Evolutionary conservation across 2,888 invertebrate species (phyloP), one percentile per base, ranked within the genome.

Genomic region (Eupithecia dodoneata): DNA sequence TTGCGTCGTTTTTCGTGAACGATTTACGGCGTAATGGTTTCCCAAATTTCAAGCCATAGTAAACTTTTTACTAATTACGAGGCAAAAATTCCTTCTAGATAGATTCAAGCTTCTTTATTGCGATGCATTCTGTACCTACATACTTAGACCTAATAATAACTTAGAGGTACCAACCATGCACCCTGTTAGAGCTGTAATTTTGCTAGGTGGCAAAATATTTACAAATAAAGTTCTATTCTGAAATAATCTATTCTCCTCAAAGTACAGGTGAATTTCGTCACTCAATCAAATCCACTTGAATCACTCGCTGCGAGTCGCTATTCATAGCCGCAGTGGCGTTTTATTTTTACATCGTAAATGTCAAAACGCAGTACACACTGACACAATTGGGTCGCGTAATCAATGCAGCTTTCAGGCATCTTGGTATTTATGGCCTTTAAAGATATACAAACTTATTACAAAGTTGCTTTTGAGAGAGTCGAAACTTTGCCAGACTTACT

Each of bases 321-420:
- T 75, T 76, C 80, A 82, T 82, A 82, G 77, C 55, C 66, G 72
- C 76, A 74, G 66, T 73, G 59, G 71, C 73, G 72, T 74, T 78
- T 80, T 82, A 82, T 81, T 81, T 81, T 80, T 81, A 80, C 78
- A 81, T 78, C 76, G 82, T 81, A 82, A 82, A 82, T 82, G 82
- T 82, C 82, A 82, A 81, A 77, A 80, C 81, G 77, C 55, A 73
- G 71, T 71, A 41, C 42, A 10, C 75, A 47, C 55, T 69, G 75
- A 76, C 79, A 82, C 77, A 81, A 81, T 76, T 81, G 76, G 82
- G 82, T 80, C 81, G 75, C 42, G 81, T 71, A 76, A 77, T 79
- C 78, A 76, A 79, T 75, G 74, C 73, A 74, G 71, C 59, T 65
- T 49, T 30, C 30, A 71, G 71, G 72, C 72, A 49, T 75, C 73